A percentile compares a stretch with the other conserved stretches of the same genome.
Conservation (phyloP, 2,113 vertebrate species). For the Leptocoma aspasia region DNA sequence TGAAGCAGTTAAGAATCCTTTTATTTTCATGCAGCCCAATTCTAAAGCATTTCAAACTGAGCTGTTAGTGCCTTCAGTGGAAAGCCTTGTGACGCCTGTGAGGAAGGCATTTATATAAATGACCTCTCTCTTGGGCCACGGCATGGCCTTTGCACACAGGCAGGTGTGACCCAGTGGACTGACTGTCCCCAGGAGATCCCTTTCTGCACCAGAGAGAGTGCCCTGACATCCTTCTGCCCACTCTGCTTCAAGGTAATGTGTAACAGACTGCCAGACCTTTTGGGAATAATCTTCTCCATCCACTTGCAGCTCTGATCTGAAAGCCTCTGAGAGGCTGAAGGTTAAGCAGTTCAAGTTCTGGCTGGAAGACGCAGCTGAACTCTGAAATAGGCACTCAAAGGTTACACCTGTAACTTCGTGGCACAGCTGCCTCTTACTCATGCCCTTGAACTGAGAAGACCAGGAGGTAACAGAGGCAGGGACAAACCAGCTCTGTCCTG, state of each 20-base stretch:
- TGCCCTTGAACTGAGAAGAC: background rate
- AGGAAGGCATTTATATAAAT: background rate
- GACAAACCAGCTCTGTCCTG: slow-evolving; percentile 29
- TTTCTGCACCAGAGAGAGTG: background rate
- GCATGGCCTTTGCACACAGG: background rate
- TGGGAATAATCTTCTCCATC: background rate
- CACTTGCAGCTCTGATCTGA: background rate
- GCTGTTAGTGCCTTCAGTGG: background rate
- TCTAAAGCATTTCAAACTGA: background rate
- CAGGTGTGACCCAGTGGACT: accelerated
- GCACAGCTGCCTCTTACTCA: background rate
- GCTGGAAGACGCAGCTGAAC: background rate
- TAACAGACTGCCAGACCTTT: background rate
- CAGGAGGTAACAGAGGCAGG: background rate
- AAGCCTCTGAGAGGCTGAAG: background rate
- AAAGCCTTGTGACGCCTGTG: background rate
- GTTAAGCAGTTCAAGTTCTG: background rate
- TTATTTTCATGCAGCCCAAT: background rate
- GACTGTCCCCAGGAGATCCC: background rate
- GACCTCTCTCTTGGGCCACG: background rate
- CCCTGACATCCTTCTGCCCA: background rate
- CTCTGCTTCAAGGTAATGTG: background rate
- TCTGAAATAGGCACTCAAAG: background rate
- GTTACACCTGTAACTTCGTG: background rate
- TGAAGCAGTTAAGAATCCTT: background rate